Evolutionary conservation across 92 coral and sea anemone genomes (phyloP).

Genomic region (Heteractis magnifica): DNA sequence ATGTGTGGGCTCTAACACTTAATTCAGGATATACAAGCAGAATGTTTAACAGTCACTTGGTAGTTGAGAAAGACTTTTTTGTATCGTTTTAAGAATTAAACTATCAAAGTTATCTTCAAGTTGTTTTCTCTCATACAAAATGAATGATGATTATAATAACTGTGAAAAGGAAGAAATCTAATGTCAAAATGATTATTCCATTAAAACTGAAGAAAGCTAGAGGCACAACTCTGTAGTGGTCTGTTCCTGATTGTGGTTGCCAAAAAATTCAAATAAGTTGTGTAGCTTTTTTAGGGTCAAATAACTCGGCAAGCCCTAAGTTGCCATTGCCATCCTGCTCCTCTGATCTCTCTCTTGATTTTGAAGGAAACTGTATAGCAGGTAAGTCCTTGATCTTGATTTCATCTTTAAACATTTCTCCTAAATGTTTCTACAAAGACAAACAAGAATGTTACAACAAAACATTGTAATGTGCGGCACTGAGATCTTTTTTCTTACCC

Average conservation of each 20-base stretch:
- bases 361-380: slow-evolving; percentile 59
- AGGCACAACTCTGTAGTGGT: too few species aligned
- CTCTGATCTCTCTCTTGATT: slow-evolving; percentile 28
- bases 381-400: slow-evolving; percentile 93
- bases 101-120: neutral
- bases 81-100: neutral
- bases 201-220: too few species aligned
- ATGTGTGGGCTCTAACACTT: too few species aligned
- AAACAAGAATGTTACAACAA: neutral
- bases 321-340: slow-evolving; percentile 40
- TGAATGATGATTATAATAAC: too few species aligned
- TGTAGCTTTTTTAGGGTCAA: slow-evolving; percentile 70
- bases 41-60: neutral
- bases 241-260: neutral
- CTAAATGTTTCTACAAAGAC: slow-evolving; percentile 81
- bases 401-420: slow-evolving; percentile 88
- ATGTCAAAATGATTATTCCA: too few species aligned
- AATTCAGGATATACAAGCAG: too few species aligned
- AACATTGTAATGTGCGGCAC: too few species aligned
- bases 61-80: neutral
- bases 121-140: too few species aligned
- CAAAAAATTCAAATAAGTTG: slow-evolving; percentile 31
- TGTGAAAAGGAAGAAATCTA: too few species aligned
- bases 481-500: slow-evolving; percentile 57
- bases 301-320: slow-evolving; percentile 71